Base-by-base conservation (phyloP, 1,140 invertebrate species). In the Apis cerana region DNA sequence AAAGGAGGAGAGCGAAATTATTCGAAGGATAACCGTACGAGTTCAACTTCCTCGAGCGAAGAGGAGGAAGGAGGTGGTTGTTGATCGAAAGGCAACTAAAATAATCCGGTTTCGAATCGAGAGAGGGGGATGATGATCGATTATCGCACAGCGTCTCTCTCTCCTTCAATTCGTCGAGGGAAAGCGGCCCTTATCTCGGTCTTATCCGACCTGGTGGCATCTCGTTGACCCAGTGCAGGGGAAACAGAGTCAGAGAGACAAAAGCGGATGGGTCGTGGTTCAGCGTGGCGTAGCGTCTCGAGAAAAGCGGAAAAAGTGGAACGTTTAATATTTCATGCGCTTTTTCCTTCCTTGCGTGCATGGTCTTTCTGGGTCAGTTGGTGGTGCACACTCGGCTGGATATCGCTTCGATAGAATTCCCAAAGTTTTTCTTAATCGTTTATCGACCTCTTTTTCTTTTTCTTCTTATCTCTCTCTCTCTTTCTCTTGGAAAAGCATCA, bases 191-290 rank as follows among this genome's bases (percentile, higher is more conserved):
- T 82, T 70, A 56, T 70, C 80, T 61, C 65, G 23, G 54, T 12
- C 56, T 68, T 19, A 23, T 82, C 58, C 54, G 62, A n/a, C 62
- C 59, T 11, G 17, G 70, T 65, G 50, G 80, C 56, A 70, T 76
- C 80, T 56, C 77, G 58, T 82, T 82, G 75, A 82, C 75, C 80
- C 65, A 78, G 23, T 78, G 54, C 56, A 64, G 58, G 65, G 67
- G 50, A 77, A 77, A 78, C 80, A 82, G 56, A 43, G 15, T 19
- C 56, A n/a, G n/a, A 8, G 58, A 43, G 80, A 78, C 75, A 78
- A 78, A 82, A 56, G 74, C 19, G 10, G 9, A 33, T 33, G 33
- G n/a, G 7, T 17, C 56, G 12, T 5, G 58, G 52, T 56, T 70
- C 52, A 56, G 19, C 43, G 54, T 27, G 62, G 72, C 54, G 43